Conservation (phyloP, 2,797 vertebrate species). For the Enteromius paludinosus region DNA sequence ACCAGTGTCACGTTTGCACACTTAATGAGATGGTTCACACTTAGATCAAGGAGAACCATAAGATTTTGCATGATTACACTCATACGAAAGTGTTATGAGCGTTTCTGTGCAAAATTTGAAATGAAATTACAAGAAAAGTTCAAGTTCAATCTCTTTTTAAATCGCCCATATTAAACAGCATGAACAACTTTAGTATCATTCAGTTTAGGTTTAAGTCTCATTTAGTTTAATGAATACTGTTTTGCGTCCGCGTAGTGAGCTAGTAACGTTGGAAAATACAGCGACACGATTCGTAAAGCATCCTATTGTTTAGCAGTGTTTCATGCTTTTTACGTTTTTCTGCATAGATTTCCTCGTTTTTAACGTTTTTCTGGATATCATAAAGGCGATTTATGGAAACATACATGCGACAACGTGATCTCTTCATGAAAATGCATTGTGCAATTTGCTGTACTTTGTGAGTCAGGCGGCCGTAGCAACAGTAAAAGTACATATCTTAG, state of each 20-base stretch:
- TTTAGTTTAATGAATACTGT: not conserved
- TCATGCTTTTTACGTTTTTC: not conserved
- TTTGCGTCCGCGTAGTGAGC: not conserved
- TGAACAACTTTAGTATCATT: not conserved
- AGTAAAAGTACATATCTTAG: not conserved
- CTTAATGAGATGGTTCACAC: not conserved
- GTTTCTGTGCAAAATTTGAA: not conserved
- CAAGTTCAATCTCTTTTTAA: not conserved
- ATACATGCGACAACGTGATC: not conserved
- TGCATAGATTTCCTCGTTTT: no score
- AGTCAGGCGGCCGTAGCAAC: not conserved
- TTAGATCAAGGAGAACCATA: not conserved
- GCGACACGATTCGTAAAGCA: not conserved
- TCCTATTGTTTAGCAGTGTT: not conserved
- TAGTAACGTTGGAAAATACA: not conserved
- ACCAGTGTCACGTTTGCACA: not conserved
- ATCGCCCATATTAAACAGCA: not conserved
- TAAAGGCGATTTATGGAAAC: no score
- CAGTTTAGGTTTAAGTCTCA: not conserved
- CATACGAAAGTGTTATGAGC: not conserved
- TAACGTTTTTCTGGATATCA: not conserved
- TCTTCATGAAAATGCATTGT: not conserved
- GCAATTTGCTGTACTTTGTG: slow-evolving; percentile 2
- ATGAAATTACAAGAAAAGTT: not conserved
- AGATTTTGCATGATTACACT: not conserved